These are phyloP conservation scores for Telenomus remus DNA, from an alignment of 1,140 invertebrate genomes.

Conservation along the genomic window DNA sequence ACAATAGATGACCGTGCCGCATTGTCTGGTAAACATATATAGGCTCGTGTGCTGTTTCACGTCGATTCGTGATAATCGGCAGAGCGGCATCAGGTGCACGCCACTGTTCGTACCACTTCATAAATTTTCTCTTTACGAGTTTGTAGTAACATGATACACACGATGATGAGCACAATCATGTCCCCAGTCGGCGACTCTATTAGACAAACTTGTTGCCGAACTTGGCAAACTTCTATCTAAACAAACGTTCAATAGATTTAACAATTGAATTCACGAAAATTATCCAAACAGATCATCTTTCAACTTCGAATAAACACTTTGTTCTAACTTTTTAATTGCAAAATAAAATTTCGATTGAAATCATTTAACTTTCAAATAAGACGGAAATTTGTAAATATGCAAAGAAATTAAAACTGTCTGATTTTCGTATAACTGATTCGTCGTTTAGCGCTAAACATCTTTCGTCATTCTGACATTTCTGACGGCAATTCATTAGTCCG, in stretches of 20 bases:
- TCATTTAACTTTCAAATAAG: conserved; percentile 24
- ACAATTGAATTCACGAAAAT: not conserved
- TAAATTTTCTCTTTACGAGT: conserved; percentile 12
- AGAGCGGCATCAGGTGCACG: conserved; percentile 57
- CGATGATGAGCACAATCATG: too few species aligned
- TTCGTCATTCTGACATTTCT: conserved; percentile 38
- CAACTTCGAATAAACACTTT: too few species aligned
- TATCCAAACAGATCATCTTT: too few species aligned
- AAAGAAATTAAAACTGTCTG: conserved; percentile 11
- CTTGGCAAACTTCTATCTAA: too few species aligned
- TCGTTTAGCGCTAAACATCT: conserved; percentile 22
- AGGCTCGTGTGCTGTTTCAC: conserved; percentile 63
- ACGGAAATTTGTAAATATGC: conserved; percentile 5
- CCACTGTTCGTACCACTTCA: conserved; percentile 23
- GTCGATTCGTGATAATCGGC: conserved; percentile 67
- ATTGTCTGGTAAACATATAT: conserved; percentile 65
- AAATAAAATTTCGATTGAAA: too few species aligned
- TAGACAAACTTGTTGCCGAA: too few species aligned
- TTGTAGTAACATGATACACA: conserved; percentile 13
- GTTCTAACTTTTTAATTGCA: too few species aligned
- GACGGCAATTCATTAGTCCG: conserved; percentile 41
- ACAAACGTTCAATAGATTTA: not conserved
- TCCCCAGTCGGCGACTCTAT: too few species aligned
- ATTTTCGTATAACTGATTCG: conserved; percentile 45
- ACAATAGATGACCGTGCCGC: conserved; percentile 70